Base-by-base conservation (phyloP, 1,140 invertebrate genomes). In the Drosophila nasuta region DNA sequence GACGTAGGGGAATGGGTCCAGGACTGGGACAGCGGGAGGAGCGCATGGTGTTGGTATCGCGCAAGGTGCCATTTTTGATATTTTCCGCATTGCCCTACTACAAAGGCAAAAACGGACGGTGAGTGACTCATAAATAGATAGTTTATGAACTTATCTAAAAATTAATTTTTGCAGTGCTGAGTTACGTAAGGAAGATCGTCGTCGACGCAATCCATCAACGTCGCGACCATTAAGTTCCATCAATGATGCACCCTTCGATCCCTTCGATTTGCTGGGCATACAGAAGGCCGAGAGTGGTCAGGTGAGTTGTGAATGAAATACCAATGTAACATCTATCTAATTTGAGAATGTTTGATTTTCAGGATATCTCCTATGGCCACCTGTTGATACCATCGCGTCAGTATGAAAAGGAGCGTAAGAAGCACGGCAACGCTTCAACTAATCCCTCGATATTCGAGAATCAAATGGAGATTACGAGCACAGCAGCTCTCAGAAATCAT, bases 351-450 rank as follows among this genome's bases (percentile, higher is more conserved):
- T 65, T 94, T 93, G 1, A n/a, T 15, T 54, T 71, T 10, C 46
- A 92, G 91, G 96, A 97, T 93, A 96, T 98, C 77, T 98, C 97
- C 25, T 98, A 98, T 93, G 96, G 96, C 52, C 95, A 96, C 89
- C 93, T 98, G 54, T 93, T 98, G 69, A 95, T 96, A 79, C 96
- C 97, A 28, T 96, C 96, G 11, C 94, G 95, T 85, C 94, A 95
- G 30, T 94, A 94, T 73, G 93, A 93, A 28, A 92, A 91, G 63
- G 92, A 92, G 20, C 83, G 83, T 33, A 92, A 91, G 54, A 91
- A 91, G 62, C 82, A 92, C 43, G 83, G 83, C 67, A 78, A 76
- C 45, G 60, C 75, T 1, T 78, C 85, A 11, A 78, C 76, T 2
- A 91, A 79, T 70, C 58, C 86, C 28, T 82, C 88, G 28, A 68